phyloP scores from a whole-genome alignment of 1,140 invertebrate species.

The Globodera rostochiensis region DNA sequence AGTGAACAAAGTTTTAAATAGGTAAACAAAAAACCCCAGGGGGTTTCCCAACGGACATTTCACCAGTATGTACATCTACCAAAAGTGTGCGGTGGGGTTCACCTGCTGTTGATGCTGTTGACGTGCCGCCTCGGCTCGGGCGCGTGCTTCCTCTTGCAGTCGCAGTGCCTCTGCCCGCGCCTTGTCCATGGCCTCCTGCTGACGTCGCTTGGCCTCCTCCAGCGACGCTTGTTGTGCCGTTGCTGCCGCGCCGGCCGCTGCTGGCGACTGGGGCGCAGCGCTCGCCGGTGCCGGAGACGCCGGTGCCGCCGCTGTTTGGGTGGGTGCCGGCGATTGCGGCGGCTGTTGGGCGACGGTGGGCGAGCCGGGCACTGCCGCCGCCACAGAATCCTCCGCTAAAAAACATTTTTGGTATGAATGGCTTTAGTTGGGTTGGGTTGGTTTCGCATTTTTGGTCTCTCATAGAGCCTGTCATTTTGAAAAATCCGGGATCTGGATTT shows the following conservation, averaged over 20 bases:
- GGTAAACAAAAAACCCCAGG: no score
- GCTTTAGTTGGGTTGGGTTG: no score
- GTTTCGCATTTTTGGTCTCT: no score
- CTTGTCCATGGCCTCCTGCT: conserved; percentile 31
- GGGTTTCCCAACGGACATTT: no score
- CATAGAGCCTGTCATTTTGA: no score
- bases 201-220: conserved; percentile 18
- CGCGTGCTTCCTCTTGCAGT: conserved; percentile 21
- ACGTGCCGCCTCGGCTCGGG: conserved; percentile 27
- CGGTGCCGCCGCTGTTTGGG: neutral
- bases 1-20: no score
- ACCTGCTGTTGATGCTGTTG: conserved; percentile 26
- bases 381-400: neutral
- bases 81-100: no score
- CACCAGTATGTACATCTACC: no score
- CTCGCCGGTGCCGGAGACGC: neutral
- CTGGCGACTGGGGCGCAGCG: neutral
- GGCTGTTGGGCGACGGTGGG: neutral
- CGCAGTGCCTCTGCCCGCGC: conserved; percentile 22
- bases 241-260: neutral
- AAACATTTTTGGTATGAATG: no score
- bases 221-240: conserved; percentile 19
- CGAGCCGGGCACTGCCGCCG: no score
- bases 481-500: no score
- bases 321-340: neutral